A percentile compares a stretch with the other conserved stretches of the same genome.
These are phyloP conservation scores for Hydrotaea diabolus DNA, from an alignment of 2,888 invertebrate species.

Conservation along the genomic window DNA sequence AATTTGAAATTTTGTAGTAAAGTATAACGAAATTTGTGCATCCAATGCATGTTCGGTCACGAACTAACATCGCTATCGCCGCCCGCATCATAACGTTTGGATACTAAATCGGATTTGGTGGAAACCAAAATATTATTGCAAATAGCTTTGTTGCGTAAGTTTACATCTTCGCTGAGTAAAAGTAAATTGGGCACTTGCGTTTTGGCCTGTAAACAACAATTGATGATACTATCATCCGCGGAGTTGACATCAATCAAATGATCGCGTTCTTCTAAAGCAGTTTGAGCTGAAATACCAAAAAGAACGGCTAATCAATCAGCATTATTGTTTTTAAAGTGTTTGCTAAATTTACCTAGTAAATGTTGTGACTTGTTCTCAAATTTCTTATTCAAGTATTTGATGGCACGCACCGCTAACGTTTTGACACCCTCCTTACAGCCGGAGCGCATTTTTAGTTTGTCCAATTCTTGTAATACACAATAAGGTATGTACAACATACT, in stretches of 20 bases:
- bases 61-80: not conserved
- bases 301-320: not conserved
- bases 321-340: no score
- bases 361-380: constrained; percentile 70
- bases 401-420: constrained; percentile 72
- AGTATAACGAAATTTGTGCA: constrained; percentile 33
- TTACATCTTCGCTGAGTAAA: constrained; percentile 82
- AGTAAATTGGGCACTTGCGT: constrained; percentile 79
- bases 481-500: constrained; percentile 81
- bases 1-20: constrained; percentile 36
- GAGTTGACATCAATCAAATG: constrained; percentile 79
- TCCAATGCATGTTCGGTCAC: constrained; percentile 46
- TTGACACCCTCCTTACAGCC: constrained; percentile 68
- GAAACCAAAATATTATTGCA: constrained; percentile 79
- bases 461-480: constrained; percentile 82
- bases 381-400: constrained; percentile 74
- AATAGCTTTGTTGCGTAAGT: constrained; percentile 82
- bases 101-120: constrained; percentile 74
- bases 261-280: constrained; percentile 80
- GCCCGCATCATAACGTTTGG: constrained; percentile 53
- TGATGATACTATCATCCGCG: constrained; percentile 82
- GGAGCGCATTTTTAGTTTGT: constrained; percentile 80
- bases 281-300: constrained; percentile 79
- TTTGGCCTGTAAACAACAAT: constrained; percentile 81
- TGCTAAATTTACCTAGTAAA: constrained; percentile 70